Percentiles rank a stretch among this genome's conserved stretches.
Evolutionary conservation across 2,888 invertebrate species (phyloP).

Genomic region (Nomada goodeniana): DNA sequence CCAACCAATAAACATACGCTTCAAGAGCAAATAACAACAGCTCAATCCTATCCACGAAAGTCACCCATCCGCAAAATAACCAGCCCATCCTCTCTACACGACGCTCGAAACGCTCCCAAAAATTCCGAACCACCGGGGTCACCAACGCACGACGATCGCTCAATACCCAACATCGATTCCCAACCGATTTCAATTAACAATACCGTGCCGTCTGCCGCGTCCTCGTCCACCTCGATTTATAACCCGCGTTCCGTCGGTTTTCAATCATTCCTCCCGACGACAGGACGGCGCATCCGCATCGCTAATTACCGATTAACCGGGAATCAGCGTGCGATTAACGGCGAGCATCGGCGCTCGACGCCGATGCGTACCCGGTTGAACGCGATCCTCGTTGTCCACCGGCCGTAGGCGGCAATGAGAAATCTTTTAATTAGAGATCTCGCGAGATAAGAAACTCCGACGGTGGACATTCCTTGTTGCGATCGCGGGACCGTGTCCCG

Average conservation of each 20-base stretch:
- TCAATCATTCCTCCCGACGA: conserved; percentile 7
- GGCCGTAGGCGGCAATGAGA: conserved; percentile 65
- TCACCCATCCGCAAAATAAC: too few species aligned
- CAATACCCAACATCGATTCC: too few species aligned
- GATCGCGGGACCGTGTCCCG: conserved; percentile 35
- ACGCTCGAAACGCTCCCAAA: too few species aligned
- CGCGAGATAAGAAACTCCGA: conserved; percentile 62
- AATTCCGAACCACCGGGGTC: too few species aligned
- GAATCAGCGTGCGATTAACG: conserved; percentile 52
- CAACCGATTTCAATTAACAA: background rate
- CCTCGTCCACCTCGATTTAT: background rate
- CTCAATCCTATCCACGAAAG: too few species aligned
- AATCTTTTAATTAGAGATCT: conserved; percentile 78
- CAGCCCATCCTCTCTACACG: too few species aligned
- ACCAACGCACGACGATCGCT: too few species aligned
- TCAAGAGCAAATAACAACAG: too few species aligned
- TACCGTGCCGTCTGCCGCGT: background rate
- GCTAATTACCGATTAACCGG: conserved; percentile 47
- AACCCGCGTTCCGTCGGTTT: background rate
- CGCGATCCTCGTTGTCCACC: conserved; percentile 44
- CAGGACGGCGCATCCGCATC: conserved; percentile 29
- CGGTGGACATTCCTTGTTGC: conserved; percentile 60
- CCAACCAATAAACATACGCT: too few species aligned
- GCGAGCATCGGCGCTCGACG: conserved; percentile 30
- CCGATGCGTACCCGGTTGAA: conserved; percentile 16